phyloP scores from a whole-genome alignment of 1,140 invertebrate genomes.

The Bemisia tabaci region DNA sequence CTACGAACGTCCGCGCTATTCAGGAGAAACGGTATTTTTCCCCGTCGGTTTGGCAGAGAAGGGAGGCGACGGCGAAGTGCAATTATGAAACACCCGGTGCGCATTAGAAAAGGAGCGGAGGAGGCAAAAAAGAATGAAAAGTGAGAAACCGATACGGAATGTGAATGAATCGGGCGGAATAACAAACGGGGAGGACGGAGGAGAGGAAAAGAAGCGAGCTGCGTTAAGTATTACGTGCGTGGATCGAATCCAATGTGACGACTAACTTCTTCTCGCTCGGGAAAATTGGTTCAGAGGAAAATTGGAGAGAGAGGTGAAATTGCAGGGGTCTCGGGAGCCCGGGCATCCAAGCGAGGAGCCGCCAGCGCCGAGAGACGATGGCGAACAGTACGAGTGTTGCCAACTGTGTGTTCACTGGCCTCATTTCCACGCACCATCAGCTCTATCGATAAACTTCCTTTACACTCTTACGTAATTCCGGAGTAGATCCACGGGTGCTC shows the following conservation, averaged over 20 bases:
- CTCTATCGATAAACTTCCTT: neutral
- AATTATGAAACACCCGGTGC: no score
- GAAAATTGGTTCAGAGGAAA: neutral
- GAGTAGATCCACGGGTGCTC: neutral
- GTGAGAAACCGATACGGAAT: neutral
- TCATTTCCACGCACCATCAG: neutral
- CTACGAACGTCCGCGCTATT: no score
- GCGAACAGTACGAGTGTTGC: no score
- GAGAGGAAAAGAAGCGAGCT: neutral
- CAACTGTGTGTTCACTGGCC: neutral
- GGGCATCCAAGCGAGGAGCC: no score
- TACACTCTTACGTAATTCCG: neutral
- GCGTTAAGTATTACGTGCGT: neutral
- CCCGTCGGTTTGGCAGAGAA: no score
- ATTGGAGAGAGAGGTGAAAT: neutral
- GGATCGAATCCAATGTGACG: neutral
- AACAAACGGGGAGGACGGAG: neutral
- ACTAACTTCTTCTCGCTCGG: neutral
- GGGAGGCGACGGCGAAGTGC: no score
- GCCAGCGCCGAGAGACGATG: no score
- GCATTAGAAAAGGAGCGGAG: no score
- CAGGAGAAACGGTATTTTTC: no score
- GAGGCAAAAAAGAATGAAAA: neutral
- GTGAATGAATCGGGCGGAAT: neutral
- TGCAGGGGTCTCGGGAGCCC: no score